Evolutionary conservation across 1,140 invertebrate genomes (phyloP).

Genomic region (Drosophila malerkotliana): DNA sequence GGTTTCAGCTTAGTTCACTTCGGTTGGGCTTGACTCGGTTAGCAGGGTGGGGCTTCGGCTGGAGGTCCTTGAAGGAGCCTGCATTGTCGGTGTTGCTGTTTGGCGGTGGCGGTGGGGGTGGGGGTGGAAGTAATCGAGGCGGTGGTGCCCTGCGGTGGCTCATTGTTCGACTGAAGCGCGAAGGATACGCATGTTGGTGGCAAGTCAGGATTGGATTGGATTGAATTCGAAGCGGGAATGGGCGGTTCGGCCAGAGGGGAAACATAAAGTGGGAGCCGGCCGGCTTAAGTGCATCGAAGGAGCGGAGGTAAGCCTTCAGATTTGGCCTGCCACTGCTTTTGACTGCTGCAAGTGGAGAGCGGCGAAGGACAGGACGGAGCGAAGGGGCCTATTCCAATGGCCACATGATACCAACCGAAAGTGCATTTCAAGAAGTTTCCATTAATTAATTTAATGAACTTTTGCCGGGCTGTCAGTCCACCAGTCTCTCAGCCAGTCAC

Average conservation of each 20-base stretch:
- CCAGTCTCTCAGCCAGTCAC: conserved; percentile 26
- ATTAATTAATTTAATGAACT: conserved; percentile 57
- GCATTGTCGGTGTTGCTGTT: conserved; percentile 25
- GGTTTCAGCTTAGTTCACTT: conserved; percentile 30
- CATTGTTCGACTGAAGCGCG: conserved; percentile 70
- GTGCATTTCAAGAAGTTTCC: conserved; percentile 19
- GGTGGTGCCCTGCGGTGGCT: conserved; percentile 56
- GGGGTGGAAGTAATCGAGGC: conserved; percentile 13
- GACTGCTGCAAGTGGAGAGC: conserved; percentile 20
- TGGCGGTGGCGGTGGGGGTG: not conserved
- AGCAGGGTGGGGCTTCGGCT: conserved; percentile 2
- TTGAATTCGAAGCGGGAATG: conserved; percentile 13
- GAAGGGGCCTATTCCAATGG: conserved; percentile 18
- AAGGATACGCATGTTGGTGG: conserved; percentile 68
- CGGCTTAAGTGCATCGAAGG: conserved; percentile 13
- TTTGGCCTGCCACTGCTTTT: conserved; percentile 47
- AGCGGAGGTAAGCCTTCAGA: conserved; percentile 28
- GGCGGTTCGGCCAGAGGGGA: not conserved
- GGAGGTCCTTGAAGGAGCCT: conserved; percentile 26
- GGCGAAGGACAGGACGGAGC: not conserved
- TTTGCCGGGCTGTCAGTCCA: conserved; percentile 24
- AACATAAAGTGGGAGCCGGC: conserved; percentile 35
- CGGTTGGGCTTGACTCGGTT: not conserved
- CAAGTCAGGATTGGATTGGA: conserved; percentile 59
- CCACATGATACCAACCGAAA: conserved; percentile 40